Evolutionary conservation across 1,140 invertebrate genomes (phyloP), one percentile per base, ranked within the genome.

Genomic region (Temnothorax longispinosus): DNA sequence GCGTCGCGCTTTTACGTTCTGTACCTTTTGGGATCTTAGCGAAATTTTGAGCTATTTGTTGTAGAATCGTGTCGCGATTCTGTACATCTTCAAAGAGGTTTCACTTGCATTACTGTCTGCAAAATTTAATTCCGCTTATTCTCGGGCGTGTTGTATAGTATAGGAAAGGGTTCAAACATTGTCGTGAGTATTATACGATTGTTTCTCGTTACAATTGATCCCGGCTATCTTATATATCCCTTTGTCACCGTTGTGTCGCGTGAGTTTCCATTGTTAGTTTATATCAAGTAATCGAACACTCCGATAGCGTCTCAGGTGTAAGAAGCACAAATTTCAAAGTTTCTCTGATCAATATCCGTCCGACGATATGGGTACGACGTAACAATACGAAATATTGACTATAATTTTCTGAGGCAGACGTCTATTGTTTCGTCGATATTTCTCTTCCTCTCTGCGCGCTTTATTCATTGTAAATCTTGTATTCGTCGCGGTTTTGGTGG

Each of bases 331-430:
- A 58, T 84, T 75, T 84, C 69, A 10, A 50, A 74, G 41, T 82
- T 7, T 21, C 8, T 5, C 10, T 38, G 54, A 82, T 82, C 65
- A 82, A 84, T 75, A 74, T 21, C 3, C 32, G 13, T n/a, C 32
- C 6, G 54, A 75, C 15, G 18, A 84, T 60, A 74, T 15, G 41
- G 44, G 58, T 81, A 69, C 64, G 56, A 13, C 18, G 38, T 32
- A 74, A 84, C 54, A 75, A 50, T 60, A 47, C 69, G 11, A 50
- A 69, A 27, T 72, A 75, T 75, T 41, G 80, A 82, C 41, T 84
- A 13, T 62, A 75, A 84, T 84, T 75, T 80, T 84, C 52, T 32
- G 78, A 84, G 72, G 18, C n/a, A 62, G 54, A 74, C 38, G 21
- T 32, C 52, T 41, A 84, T 60, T 84, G 80, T 84, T 27, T 84